These are phyloP conservation scores for Cyrtodaria siliqua DNA, from an alignment of 2,888 invertebrate genomes.

Conservation along the genomic window DNA sequence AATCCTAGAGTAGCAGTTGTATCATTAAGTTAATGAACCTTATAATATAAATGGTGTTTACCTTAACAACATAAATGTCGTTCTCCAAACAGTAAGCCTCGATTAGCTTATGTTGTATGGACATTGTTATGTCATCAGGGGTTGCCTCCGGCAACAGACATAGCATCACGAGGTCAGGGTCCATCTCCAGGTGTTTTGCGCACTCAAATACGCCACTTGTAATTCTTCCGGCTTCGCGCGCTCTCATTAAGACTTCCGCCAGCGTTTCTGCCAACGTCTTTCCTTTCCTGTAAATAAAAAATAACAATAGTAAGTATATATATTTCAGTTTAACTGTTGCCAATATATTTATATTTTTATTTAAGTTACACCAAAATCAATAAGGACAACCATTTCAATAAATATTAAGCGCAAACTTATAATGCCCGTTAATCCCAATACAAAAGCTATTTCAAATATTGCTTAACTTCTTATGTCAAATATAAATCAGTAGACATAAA, in stretches of 20 bases:
- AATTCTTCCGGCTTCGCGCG: constrained; percentile 40
- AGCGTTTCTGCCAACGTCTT: constrained; percentile 26
- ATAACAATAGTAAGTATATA: too few species aligned
- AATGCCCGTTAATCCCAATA: too few species aligned
- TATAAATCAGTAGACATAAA: too few species aligned
- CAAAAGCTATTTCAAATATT: too few species aligned
- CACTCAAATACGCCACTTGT: constrained; percentile 80
- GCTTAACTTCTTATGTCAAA: too few species aligned
- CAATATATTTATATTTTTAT: too few species aligned
- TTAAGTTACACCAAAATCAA: too few species aligned
- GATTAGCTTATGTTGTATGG: constrained; percentile 83
- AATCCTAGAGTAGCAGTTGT: too few species aligned
- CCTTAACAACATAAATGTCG: constrained; percentile 81
- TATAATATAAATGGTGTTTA: constrained; percentile 43
- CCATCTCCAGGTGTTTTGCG: constrained; percentile 77
- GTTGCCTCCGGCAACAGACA: constrained; percentile 79
- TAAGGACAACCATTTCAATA: too few species aligned
- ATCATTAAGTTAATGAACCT: too few species aligned
- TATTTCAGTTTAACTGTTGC: too few species aligned
- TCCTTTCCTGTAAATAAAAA: constrained; percentile 41
- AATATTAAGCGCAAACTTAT: too few species aligned
- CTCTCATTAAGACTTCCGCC: constrained; percentile 40
- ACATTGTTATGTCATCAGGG: constrained; percentile 76
- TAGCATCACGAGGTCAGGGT: constrained; percentile 80
- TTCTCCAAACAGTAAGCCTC: constrained; percentile 84